A percentile compares a stretch with the other conserved stretches of the same genome.
These are phyloP conservation scores for Toxostoma redivivum DNA, from an alignment of 2,113 vertebrate species.

Conservation along the genomic window DNA sequence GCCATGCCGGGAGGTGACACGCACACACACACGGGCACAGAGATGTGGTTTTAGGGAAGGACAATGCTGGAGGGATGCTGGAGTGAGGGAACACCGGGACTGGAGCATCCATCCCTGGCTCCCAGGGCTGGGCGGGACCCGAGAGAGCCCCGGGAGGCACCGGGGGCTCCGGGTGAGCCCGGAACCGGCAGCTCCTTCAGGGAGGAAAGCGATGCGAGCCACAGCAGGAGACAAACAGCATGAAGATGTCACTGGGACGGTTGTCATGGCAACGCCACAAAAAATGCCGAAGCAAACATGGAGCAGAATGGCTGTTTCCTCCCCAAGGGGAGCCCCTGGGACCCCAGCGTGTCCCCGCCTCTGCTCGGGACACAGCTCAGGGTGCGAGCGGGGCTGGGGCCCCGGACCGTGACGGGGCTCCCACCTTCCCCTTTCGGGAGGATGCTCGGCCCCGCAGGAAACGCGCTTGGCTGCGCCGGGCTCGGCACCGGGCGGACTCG, in stretches of 20 bases:
- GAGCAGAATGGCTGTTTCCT: neutral
- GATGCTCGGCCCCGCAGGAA: neutral
- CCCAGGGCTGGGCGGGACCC: neutral
- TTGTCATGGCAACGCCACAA: conserved; percentile 15
- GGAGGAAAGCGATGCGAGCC: neutral
- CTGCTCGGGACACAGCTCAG: neutral
- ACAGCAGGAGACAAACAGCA: neutral
- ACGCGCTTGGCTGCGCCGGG: neutral
- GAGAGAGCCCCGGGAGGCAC: neutral
- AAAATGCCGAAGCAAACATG: neutral
- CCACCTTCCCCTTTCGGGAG: neutral
- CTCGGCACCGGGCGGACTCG: neutral
- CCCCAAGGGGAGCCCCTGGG: neutral
- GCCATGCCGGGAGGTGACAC: neutral
- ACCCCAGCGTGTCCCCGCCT: rapidly evolving
- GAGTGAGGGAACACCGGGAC: neutral
- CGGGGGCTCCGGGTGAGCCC: neutral
- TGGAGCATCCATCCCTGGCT: rapidly evolving
- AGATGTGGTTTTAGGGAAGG: neutral
- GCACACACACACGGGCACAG: rapidly evolving
- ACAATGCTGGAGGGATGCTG: neutral
- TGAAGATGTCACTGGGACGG: conserved; percentile 3
- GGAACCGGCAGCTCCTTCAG: neutral
- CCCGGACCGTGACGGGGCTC: rapidly evolving
- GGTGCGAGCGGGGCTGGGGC: neutral